A percentile compares a stretch with the other conserved stretches of the same genome.
Evolutionary conservation across 2,797 vertebrate genomes (phyloP).

Genomic region (Parauchenoglanis punctatus): DNA sequence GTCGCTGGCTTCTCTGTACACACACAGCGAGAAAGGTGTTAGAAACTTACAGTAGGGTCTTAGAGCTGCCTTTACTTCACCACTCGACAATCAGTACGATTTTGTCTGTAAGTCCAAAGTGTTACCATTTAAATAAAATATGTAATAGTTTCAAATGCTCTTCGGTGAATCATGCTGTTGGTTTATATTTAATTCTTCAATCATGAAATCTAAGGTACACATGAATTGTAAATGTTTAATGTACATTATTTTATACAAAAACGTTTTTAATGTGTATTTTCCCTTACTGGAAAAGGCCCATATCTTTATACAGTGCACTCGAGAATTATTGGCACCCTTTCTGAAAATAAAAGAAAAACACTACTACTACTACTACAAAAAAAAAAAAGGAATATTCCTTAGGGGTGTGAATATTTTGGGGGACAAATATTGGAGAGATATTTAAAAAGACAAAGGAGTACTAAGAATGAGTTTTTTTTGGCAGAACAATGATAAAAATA

Average conservation of each 20-base stretch:
- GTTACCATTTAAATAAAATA: not conserved
- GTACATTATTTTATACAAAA: no score
- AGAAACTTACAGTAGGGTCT: not conserved
- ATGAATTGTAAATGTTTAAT: not conserved
- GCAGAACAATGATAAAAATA: not conserved
- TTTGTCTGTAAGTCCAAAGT: not conserved
- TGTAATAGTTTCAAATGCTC: not conserved
- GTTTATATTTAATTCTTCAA: not conserved
- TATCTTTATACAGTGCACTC: not conserved
- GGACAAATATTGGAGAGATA: not conserved
- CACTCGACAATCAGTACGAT: not conserved
- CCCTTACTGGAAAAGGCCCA: not conserved
- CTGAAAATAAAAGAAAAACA: not conserved
- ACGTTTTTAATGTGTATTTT: not conserved
- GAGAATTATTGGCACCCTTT: not conserved
- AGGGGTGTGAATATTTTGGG: not conserved
- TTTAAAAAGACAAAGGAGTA: not conserved
- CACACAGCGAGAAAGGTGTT: not conserved
- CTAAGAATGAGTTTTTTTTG: not conserved
- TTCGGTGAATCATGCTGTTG: not conserved
- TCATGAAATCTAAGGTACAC: not conserved
- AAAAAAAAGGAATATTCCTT: not conserved
- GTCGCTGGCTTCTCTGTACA: constrained; percentile 83
- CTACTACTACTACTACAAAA: not conserved
- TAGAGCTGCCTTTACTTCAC: not conserved